Conservation (phyloP, 2,888 invertebrate species). For the Lasioglossum lativentre region DNA sequence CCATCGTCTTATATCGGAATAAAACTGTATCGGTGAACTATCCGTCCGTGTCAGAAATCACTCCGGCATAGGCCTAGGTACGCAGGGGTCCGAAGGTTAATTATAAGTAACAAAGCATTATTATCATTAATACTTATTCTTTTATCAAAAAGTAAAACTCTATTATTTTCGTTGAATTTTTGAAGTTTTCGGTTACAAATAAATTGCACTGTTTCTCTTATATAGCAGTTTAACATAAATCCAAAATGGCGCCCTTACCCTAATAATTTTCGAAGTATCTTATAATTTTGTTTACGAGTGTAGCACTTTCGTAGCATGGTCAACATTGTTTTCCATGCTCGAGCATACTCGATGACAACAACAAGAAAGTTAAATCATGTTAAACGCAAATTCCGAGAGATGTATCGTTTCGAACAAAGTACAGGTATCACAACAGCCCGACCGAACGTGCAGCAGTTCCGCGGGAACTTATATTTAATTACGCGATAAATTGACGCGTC, state of each 20-base stretch:
- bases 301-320: not conserved
- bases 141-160: too few relatives aligned
- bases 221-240: not conserved
- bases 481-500: conserved; percentile 48
- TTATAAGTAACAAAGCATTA: too few relatives aligned
- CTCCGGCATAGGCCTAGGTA: too few relatives aligned
- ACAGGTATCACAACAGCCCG: not conserved
- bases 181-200: too few relatives aligned
- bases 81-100: too few relatives aligned
- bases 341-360: not conserved
- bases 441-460: conserved; percentile 7
- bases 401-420: not conserved
- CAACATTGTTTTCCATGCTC: not conserved
- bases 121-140: too few relatives aligned
- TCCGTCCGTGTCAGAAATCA: too few relatives aligned
- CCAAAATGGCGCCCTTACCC: not conserved
- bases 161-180: too few relatives aligned
- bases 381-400: not conserved
- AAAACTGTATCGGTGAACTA: too few relatives aligned
- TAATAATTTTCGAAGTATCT: not conserved
- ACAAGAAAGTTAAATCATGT: not conserved
- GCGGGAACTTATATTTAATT: not conserved
- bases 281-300: not conserved
- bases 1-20: too few relatives aligned
- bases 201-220: too few relatives aligned